phyloP scores from a whole-genome alignment of 2,888 invertebrate genomes.

The Drosophila percnosoma region DNA sequence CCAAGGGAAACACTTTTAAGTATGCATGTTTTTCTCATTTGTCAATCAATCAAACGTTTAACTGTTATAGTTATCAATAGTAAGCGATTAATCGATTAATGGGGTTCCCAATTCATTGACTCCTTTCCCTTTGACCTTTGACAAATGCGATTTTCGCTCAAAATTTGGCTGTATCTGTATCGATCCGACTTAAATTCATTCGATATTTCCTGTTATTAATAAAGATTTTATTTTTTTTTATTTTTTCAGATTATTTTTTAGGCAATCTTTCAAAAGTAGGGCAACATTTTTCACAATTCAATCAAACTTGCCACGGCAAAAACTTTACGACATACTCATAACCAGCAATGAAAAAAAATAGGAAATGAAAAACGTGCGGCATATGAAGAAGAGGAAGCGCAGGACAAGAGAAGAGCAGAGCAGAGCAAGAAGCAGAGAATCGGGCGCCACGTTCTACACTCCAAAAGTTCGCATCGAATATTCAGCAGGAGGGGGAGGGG shows the following conservation, averaged over 20 bases:
- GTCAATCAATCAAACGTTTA: background rate
- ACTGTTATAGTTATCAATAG: background rate
- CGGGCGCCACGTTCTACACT: constrained; percentile 53
- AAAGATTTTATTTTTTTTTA: background rate
- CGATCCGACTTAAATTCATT: constrained; percentile 11
- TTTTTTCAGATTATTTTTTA: background rate
- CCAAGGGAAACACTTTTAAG: background rate
- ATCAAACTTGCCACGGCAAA: constrained; percentile 59
- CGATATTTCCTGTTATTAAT: background rate
- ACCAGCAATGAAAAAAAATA: constrained; percentile 23
- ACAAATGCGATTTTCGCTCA: background rate
- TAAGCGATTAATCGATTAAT: background rate
- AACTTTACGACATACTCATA: constrained; percentile 71
- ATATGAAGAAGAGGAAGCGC: constrained; percentile 40
- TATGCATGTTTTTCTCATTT: background rate
- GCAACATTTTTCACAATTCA: constrained; percentile 58
- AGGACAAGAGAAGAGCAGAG: background rate
- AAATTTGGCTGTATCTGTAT: background rate
- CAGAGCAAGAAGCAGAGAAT: constrained; percentile 9
- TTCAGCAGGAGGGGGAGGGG: background rate
- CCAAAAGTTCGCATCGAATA: constrained; percentile 1
- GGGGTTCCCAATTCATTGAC: background rate
- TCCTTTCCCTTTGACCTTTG: background rate
- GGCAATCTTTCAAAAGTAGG: constrained; percentile 32
- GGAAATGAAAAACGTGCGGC: constrained; percentile 69